Base-by-base conservation (phyloP, 2,797 vertebrate genomes). In the Sebastolobus alascanus region DNA sequence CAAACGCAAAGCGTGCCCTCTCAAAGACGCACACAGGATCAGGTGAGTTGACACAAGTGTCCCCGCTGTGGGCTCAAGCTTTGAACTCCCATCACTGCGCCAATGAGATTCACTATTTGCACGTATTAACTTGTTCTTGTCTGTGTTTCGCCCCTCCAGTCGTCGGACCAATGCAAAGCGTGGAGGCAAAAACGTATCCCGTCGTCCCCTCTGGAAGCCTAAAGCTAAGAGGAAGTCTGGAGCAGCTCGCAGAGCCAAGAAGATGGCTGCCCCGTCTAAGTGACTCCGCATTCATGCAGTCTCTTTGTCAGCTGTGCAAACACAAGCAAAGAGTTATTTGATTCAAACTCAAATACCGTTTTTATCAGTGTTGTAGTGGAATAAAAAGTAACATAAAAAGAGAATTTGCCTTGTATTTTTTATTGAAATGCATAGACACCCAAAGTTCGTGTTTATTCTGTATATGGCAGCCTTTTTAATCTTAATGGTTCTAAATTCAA, bases 1-100 rank as follows among this genome's bases (percentile, higher is more conserved):
- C 95, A 98, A 97, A 77, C 97, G 95, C 73, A 96, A 91, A 54
- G 46, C 81, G 65, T 99, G 98, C 79, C 96, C 97, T 2, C 35
- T 68, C 22, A 93, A 72, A 76, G 73, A 75, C 56, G 2, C 65
- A 0, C 73, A 43, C 38, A 61, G 55, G 58, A 37, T 4, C 64
- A 85, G 75, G 92, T 93, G 67, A 76, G 79, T 33, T 14, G 59
- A 52, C 3, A 29, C 33, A 8, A 3, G 20, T 12, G 6, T 7
- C 11, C 4, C 37, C 6, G 43, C 12, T 1, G 0, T 18, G 18
- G 13, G 13, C 16, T 25, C 13, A 29, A n/a, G 12, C 16, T 38
- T 20, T 68, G 16, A 29, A 27, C 20, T 13, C 22, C 13, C 6
- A 6, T 31, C 6, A 2, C 2, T 8, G 4, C 0, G 5, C 9